Evolutionary conservation across 2,797 vertebrate species (phyloP).

Genomic region (Enteromius fasciolatus): DNA sequence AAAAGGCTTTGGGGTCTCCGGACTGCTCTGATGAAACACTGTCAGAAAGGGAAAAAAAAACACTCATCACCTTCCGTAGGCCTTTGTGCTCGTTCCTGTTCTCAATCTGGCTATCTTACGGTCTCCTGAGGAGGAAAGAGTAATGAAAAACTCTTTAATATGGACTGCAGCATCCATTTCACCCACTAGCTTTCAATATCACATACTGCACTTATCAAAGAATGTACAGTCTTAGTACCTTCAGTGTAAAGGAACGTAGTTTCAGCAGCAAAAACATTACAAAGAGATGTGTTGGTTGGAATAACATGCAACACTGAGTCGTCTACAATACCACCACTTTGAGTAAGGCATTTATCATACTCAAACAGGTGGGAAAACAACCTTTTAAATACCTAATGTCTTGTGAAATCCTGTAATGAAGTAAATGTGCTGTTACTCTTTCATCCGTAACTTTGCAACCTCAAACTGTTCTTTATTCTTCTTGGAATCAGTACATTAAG

Average conservation of each 20-base stretch:
- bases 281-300: background rate
- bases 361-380: background rate
- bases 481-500: background rate
- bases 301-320: background rate
- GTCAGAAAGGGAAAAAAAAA: background rate
- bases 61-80: too few relatives aligned
- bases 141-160: background rate
- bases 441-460: slow-evolving; percentile 3
- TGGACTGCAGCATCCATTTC: background rate
- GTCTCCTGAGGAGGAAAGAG: background rate
- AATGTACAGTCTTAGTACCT: background rate
- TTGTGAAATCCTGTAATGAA: slow-evolving; percentile 16
- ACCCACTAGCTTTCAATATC: background rate
- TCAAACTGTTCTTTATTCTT: slow-evolving; percentile 17
- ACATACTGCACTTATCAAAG: background rate
- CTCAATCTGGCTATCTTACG: background rate
- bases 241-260: background rate
- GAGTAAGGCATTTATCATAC: background rate
- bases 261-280: background rate
- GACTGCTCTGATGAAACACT: slow-evolving; percentile 1
- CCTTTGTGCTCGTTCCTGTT: background rate
- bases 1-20: background rate
- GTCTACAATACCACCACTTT: background rate
- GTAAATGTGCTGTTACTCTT: background rate
- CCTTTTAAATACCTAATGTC: slow-evolving; percentile 3